Base-by-base conservation (phyloP, 2,113 vertebrate species). In the Tychaedon coryphoeus region DNA sequence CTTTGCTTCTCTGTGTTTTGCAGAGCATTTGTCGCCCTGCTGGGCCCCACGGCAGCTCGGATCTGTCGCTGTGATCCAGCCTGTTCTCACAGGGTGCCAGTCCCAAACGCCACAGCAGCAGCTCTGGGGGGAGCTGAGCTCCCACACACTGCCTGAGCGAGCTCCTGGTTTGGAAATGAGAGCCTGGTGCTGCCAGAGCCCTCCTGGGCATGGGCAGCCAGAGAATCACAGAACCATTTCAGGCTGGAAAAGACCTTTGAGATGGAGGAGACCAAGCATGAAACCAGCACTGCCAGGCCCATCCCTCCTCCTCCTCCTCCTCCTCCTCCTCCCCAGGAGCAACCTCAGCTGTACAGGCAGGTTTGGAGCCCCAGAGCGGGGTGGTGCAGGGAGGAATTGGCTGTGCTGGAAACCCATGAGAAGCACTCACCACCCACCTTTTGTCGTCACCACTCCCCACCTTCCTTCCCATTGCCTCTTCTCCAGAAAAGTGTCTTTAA, bases 191-290 rank as follows among this genome's bases (percentile, higher is more conserved):
- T 77, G 57, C 80, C 92, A 51, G 48, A 8, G 15, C 10, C 0
- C 4, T 15, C 24, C 33, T 0, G 33, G 51, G 17, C 3, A 43
- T 0, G 14, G 2, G 23, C n/a, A n/a, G 58, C 22, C 86, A 11
- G 12, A 24, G 43, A 34, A 14, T 1, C 25, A 19, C 51, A 31
- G n/a, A 26, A 5, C 20, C 20, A 6, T 10, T 36, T 19, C 0
- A 2, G 34, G 10, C 6, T 23, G 78, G 40, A 33, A 48, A 54
- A 26, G 24, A 56, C 34, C 87, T 62, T 48, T 19, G 1, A 2
- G 54, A 2, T 6, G 31, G 10, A 40, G 47, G 47, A 34, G 31
- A 5, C n/a, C 54, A 61, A 0, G 8, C 0, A 1, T 10, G 34
- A 20, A 5, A 14, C 2, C 47, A 34, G 54, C 77, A 4, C 25